Conservation (phyloP, 2,888 invertebrate species). For the Cordylochernes scorpioides region DNA sequence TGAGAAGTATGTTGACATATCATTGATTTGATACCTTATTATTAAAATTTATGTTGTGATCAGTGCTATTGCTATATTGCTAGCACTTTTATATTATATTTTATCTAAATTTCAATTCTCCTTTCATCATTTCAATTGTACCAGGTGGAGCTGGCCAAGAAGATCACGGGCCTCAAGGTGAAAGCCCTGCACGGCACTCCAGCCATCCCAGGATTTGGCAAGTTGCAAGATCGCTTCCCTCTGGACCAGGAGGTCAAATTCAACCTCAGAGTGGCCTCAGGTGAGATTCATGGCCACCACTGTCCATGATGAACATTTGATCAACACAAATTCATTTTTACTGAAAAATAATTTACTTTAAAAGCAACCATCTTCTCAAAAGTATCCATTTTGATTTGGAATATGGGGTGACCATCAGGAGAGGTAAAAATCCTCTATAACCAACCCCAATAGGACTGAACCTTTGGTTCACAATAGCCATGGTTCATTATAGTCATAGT, state of each 20-base stretch:
- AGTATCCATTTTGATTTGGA: too few relatives aligned
- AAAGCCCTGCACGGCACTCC: conserved; percentile 7
- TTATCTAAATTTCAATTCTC: background rate
- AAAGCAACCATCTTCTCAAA: background rate
- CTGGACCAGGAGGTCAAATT: conserved; percentile 11
- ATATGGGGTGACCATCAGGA: too few relatives aligned
- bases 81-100: background rate
- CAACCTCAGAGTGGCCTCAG: conserved; percentile 10
- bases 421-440: too few relatives aligned
- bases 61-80: background rate
- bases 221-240: conserved; percentile 10
- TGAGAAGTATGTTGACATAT: too few relatives aligned
- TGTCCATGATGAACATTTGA: background rate
- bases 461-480: too few relatives aligned
- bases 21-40: background rate
- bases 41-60: background rate
- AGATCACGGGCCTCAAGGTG: conserved; percentile 11
- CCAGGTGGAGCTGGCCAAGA: conserved; percentile 12
- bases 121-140: background rate
- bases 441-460: too few relatives aligned
- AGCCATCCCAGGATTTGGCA: conserved; percentile 9
- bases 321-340: background rate
- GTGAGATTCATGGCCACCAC: conserved; percentile 2
- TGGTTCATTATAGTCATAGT: too few relatives aligned
- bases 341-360: background rate